A percentile compares a stretch with the other conserved stretches of the same genome.
Evolutionary conservation across 1,140 invertebrate genomes (phyloP).

Genomic region (Pseudomyrmex sp.): DNA sequence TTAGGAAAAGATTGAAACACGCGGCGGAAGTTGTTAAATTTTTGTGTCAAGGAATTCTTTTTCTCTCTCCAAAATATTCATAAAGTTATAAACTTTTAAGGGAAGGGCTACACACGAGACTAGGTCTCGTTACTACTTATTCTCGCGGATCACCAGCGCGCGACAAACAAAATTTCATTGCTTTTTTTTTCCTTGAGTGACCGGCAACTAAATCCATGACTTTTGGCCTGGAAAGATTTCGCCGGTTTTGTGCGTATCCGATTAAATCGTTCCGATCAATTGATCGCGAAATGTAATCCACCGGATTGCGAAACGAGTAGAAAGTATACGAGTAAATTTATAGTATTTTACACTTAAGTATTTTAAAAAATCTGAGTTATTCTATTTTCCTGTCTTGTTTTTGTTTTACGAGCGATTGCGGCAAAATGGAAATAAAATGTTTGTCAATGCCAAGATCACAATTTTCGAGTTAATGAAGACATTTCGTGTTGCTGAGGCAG

Average conservation of each 20-base stretch:
- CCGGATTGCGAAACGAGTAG: background rate
- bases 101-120: slow-evolving; percentile 24
- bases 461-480: slow-evolving; percentile 28
- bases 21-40: slow-evolving; percentile 71
- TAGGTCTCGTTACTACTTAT: slow-evolving; percentile 62
- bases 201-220: slow-evolving; percentile 20
- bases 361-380: no score
- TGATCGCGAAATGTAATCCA: background rate
- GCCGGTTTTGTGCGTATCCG: background rate
- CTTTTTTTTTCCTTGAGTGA: slow-evolving; percentile 12
- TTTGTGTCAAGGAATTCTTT: slow-evolving; percentile 77
- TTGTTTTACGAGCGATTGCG: background rate
- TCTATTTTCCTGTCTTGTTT: no score
- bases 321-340: background rate
- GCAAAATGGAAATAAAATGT: no score
- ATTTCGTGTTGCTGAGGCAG: background rate
- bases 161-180: slow-evolving; percentile 59
- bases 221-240: background rate
- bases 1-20: slow-evolving; percentile 62
- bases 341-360: background rate
- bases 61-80: slow-evolving; percentile 67
- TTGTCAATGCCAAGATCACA: background rate
- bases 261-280: slow-evolving; percentile 15
- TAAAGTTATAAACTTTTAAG: slow-evolving; percentile 76
- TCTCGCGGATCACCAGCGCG: slow-evolving; percentile 15